phyloP scores from a whole-genome alignment of 2,888 invertebrate species.

The Gastrophysa polygoni region DNA sequence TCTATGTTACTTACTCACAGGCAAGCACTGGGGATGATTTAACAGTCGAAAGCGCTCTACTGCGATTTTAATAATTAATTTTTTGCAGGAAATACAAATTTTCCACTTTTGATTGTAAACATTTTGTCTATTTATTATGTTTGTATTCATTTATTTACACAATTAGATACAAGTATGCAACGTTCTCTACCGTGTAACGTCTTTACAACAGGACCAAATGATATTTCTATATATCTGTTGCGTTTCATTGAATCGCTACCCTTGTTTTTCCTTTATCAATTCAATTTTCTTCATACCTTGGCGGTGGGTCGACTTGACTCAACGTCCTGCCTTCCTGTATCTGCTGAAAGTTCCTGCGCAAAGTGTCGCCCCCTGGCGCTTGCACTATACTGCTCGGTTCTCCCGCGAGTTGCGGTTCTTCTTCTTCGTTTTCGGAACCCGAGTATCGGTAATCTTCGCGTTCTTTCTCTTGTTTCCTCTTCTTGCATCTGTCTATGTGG shows the following conservation, averaged over 20 bases:
- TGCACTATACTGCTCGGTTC: slow-evolving; percentile 96
- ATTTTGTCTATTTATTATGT: too few relatives aligned
- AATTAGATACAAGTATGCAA: too few relatives aligned
- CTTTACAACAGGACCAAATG: too few relatives aligned
- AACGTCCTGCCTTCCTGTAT: slow-evolving; percentile 84
- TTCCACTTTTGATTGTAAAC: too few relatives aligned
- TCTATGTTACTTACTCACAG: too few relatives aligned
- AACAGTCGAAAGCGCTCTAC: too few relatives aligned
- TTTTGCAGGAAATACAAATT: too few relatives aligned
- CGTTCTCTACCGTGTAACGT: too few relatives aligned
- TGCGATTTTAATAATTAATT: too few relatives aligned
- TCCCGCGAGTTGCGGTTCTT: slow-evolving; percentile 87
- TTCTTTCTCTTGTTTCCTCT: slow-evolving; percentile 89
- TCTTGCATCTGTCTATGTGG: slow-evolving; percentile 97
- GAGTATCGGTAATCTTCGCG: slow-evolving; percentile 84
- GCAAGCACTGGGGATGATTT: too few relatives aligned
- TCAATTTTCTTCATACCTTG: slow-evolving; percentile 47
- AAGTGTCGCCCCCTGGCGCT: slow-evolving; percentile 89
- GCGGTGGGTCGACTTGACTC: slow-evolving; percentile 65
- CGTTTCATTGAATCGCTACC: background rate
- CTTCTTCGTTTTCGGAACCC: slow-evolving; percentile 97
- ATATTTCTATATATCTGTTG: too few relatives aligned
- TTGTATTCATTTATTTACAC: too few relatives aligned
- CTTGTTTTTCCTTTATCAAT: background rate
- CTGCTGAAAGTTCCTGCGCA: slow-evolving; percentile 97